These are phyloP conservation scores for Syrphus vitripennis DNA, from an alignment of 2,888 invertebrate genomes.

Conservation along the genomic window DNA sequence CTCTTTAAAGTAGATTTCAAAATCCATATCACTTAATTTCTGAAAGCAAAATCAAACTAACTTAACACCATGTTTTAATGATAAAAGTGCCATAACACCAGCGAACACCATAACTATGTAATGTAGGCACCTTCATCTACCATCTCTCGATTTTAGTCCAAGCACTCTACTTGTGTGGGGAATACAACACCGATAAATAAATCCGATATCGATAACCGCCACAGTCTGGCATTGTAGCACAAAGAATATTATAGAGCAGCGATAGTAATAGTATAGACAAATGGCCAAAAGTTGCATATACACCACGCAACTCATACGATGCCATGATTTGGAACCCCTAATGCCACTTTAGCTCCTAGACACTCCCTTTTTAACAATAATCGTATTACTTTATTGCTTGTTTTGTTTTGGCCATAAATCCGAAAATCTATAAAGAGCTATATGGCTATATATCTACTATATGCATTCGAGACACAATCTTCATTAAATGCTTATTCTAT, in stretches of 20 bases:
- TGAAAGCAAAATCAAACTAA: slow-evolving; percentile 23
- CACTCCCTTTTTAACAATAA: slow-evolving; percentile 59
- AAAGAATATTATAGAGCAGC: not conserved
- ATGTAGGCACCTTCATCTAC: not conserved
- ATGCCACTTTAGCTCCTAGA: not conserved
- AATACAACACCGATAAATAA: slow-evolving; percentile 43
- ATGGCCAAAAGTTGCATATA: slow-evolving; percentile 42
- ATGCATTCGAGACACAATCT: slow-evolving; percentile 34
- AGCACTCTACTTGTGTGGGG: slow-evolving; percentile 14
- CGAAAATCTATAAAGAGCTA: slow-evolving; percentile 18
- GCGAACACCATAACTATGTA: not conserved
- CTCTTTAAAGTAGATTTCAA: not conserved
- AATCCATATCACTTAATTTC: slow-evolving; percentile 15
- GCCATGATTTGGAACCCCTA: not conserved
- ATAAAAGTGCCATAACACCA: slow-evolving; percentile 26
- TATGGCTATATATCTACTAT: not conserved
- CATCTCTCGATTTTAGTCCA: not conserved
- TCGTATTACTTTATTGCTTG: slow-evolving; percentile 44
- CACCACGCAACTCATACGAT: slow-evolving; percentile 1
- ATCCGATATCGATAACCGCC: slow-evolving; percentile 46
- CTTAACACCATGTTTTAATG: slow-evolving; percentile 22
- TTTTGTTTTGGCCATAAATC: slow-evolving; percentile 57
- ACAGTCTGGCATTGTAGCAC: slow-evolving; percentile 11
- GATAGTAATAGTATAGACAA: slow-evolving; percentile 13
- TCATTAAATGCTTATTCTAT: slow-evolving; percentile 34